Base-by-base conservation (phyloP, 2,888 invertebrate species). In the Oegoconia quadripuncta region DNA sequence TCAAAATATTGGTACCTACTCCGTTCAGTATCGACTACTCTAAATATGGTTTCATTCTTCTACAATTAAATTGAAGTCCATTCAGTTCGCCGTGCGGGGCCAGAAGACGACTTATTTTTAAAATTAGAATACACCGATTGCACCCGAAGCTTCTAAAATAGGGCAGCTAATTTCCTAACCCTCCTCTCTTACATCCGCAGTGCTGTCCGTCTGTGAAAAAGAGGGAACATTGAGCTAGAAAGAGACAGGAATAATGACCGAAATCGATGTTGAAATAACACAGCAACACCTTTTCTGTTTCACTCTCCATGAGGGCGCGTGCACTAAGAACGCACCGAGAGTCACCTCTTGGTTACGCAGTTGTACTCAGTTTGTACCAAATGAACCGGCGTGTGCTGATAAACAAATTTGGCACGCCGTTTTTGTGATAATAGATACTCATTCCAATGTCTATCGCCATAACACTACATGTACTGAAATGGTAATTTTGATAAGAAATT, bases 241-340 rank as follows among this genome's bases (percentile, higher is more conserved):
- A 61, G 63, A 58, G 75, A 76, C 42, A 49, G 61, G 52, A 51
- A 55, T 59, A 58, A 62, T 63, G 65, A 66, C 68, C 69, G 77
- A 81, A 79, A 86, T 86, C 86, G 74, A 86, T 86, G 80, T 71
- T 47, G 62, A 63, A 69, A 43, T 29, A 55, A 55, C 39, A 37
- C 27, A 16, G 51, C 11, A 26, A 16, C 31, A 56, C 37, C 48
- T 22, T 26, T 7, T 33, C 59, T 44, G 34, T 83, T 74, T 62
- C 74, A 28, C 46, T 77, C 72, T 27, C 33, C 50, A 39, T 55
- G 59, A 50, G 87, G 86, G 59, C 87, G 53, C 47, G 29, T 56
- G 86, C 59, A 82, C 86, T 53, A 35, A 62, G 52, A 69, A 68
- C 74, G 84, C 77, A 87, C 86, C 56, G 51, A 56, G n/a, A 41